Percentiles rank a stretch among this genome's conserved stretches.
These are phyloP conservation scores for Ophioderma brevispina DNA, from an alignment of 35 echinoderm and acorn worm genomes.

Conservation along the genomic window DNA sequence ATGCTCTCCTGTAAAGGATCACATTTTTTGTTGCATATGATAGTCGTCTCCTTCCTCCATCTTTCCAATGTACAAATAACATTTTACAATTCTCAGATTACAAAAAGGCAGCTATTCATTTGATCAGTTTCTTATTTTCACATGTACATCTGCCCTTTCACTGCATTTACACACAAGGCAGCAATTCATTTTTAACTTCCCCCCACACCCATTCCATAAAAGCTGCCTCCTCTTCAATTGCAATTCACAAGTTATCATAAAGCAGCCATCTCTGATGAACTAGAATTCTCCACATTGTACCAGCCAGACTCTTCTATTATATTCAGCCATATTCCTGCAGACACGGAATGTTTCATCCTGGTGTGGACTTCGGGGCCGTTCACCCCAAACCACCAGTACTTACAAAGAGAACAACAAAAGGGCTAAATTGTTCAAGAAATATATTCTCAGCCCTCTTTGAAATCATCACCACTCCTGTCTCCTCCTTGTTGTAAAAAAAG, in stretches of 20 bases:
- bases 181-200: neutral
- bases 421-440: neutral
- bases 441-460: no score
- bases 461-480: neutral
- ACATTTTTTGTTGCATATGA: neutral
- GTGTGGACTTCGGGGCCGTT: neutral
- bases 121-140: neutral
- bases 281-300: no score
- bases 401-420: neutral
- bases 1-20: neutral
- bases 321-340: slow-evolving; percentile 4
- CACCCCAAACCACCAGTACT: neutral
- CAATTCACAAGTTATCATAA: neutral
- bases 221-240: neutral
- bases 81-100: neutral
- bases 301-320: neutral
- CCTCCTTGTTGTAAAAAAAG: neutral
- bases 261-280: no score
- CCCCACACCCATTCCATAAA: neutral
- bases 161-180: neutral
- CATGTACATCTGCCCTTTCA: neutral
- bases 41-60: neutral
- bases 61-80: neutral
- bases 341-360: neutral
- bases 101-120: neutral